These are phyloP conservation scores for Heterohyrax brucei DNA, from an alignment of 2,797 vertebrate genomes.

Conservation along the genomic window DNA sequence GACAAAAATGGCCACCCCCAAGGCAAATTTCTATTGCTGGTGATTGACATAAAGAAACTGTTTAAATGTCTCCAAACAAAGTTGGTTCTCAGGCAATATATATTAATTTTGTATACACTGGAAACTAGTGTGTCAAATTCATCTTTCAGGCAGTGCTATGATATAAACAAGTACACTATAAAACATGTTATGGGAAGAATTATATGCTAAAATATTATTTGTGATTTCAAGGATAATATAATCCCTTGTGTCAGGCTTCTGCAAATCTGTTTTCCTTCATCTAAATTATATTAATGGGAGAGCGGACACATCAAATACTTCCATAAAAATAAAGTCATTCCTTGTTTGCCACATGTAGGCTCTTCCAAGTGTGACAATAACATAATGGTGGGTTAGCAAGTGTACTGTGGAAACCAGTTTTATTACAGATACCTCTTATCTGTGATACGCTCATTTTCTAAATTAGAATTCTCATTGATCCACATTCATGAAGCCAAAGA, in stretches of 20 bases:
- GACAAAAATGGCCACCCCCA: not conserved
- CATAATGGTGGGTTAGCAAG: not conserved
- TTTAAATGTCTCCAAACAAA: slow-evolving; percentile 66
- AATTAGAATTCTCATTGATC: not conserved
- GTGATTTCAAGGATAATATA: slow-evolving; percentile 75
- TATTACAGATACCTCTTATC: slow-evolving; percentile 17
- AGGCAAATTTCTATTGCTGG: slow-evolving; percentile 64
- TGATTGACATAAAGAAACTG: slow-evolving; percentile 72
- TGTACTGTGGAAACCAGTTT: slow-evolving; percentile 27
- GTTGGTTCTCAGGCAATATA: slow-evolving; percentile 72
- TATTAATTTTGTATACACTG: slow-evolving; percentile 75
- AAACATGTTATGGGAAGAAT: slow-evolving; percentile 77
- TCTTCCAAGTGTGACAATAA: slow-evolving; percentile 28
- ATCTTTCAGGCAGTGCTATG: slow-evolving; percentile 71
- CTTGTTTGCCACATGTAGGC: slow-evolving; percentile 46
- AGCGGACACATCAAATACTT: slow-evolving; percentile 66
- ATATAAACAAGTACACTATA: slow-evolving; percentile 73
- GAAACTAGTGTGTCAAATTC: slow-evolving; percentile 65
- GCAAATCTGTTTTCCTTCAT: slow-evolving; percentile 75
- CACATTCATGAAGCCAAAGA: slow-evolving; percentile 28
- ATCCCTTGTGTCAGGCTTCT: slow-evolving; percentile 52
- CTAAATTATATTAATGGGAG: slow-evolving; percentile 76
- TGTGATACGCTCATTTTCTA: slow-evolving; percentile 15
- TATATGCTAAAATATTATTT: slow-evolving; percentile 75
- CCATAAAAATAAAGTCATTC: slow-evolving; percentile 63